These are phyloP conservation scores for Hyaena hyaena DNA, from an alignment of 2,113 vertebrate genomes.

Conservation along the genomic window DNA sequence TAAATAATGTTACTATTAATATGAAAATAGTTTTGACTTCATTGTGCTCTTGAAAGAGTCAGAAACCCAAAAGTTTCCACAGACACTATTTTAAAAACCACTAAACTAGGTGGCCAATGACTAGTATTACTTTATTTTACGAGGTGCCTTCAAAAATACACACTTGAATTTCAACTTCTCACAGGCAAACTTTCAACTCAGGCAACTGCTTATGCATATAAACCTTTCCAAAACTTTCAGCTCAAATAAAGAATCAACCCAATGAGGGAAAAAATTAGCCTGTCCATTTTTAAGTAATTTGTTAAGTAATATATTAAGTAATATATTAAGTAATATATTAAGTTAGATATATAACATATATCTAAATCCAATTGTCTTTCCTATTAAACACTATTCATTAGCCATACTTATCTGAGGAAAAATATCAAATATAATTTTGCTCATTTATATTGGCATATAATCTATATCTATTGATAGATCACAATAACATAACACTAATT, in stretches of 20 bases:
- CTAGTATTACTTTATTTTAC: not conserved
- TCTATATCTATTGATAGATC: conserved; percentile 72
- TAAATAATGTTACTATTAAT: not conserved
- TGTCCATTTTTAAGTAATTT: no score
- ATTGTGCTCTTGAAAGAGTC: not conserved
- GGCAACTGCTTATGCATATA: not conserved
- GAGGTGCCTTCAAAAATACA: not conserved
- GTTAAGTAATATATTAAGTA: no score
- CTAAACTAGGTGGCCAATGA: not conserved
- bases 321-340: no score
- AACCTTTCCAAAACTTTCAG: not conserved
- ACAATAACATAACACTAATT: conserved; percentile 77
- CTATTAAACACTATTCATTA: not conserved
- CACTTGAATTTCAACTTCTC: not conserved
- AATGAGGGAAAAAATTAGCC: not conserved
- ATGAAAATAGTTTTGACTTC: not conserved
- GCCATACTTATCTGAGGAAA: conserved; percentile 72
- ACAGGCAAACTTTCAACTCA: not conserved
- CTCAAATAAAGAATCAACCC: not conserved
- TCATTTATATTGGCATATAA: conserved; percentile 66
- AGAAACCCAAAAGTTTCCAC: not conserved
- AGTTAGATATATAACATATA: not conserved
- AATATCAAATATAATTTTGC: conserved; percentile 77
- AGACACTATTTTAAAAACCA: not conserved
- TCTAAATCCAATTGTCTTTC: not conserved